phyloP scores from a whole-genome alignment of 2,113 vertebrate species.

The Notarius lentiginosus region DNA sequence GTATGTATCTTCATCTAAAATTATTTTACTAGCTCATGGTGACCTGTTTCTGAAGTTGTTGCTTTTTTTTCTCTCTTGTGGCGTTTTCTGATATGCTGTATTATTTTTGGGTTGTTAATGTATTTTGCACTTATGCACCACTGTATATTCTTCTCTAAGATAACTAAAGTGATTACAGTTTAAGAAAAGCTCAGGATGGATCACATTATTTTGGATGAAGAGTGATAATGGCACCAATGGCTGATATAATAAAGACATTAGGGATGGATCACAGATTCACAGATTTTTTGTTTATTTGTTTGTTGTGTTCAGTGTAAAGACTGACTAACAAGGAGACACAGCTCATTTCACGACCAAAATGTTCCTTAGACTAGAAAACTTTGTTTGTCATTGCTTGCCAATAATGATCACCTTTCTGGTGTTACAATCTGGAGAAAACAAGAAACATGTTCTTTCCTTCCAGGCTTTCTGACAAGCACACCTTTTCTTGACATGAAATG shows the following conservation, averaged over 20 bases:
- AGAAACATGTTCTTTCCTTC: conserved; percentile 34
- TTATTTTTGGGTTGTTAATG: neutral
- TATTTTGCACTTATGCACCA: neutral
- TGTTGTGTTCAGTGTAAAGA: neutral
- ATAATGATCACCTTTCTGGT: conserved; percentile 26
- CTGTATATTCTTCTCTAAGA: neutral
- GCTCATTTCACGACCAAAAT: neutral
- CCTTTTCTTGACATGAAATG: conserved; percentile 23
- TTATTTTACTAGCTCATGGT: neutral
- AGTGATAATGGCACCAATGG: neutral
- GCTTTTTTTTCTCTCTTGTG: neutral
- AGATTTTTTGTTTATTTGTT: neutral
- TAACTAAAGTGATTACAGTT: neutral
- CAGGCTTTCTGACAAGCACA: conserved; percentile 8
- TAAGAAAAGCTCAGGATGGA: neutral
- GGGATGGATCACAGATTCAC: neutral
- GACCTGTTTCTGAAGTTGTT: neutral
- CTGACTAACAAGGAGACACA: too few relatives aligned
- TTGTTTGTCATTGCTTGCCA: conserved; percentile 19
- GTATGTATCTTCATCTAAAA: neutral
- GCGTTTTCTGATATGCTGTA: neutral
- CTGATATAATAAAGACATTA: neutral
- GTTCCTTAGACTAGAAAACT: neutral
- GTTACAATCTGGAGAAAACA: conserved; percentile 29
- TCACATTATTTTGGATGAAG: neutral